These are phyloP conservation scores for Eleginops maclovinus DNA, from an alignment of 2,113 vertebrate genomes.

Conservation along the genomic window DNA sequence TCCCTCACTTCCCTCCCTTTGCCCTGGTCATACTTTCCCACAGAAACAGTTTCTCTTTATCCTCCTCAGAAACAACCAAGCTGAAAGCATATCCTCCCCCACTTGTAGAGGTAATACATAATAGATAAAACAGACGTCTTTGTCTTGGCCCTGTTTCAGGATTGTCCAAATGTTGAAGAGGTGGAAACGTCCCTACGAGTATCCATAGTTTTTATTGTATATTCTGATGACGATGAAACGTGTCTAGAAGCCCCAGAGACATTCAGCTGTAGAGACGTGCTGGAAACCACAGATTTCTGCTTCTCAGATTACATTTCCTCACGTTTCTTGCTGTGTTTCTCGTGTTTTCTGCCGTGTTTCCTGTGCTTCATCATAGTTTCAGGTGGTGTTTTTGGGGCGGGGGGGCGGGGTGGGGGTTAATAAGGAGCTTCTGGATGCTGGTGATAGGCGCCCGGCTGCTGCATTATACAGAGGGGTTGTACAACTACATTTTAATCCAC, in stretches of 20 bases:
- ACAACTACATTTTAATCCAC: constrained; percentile 88
- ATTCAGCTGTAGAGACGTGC: too few species aligned
- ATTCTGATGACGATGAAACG: too few species aligned
- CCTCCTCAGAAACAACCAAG: too few species aligned
- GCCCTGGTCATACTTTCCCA: too few species aligned
- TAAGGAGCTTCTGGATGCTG: constrained; percentile 74
- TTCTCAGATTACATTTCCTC: constrained; percentile 10
- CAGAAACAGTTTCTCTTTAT: too few species aligned
- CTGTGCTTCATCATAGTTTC: constrained; percentile 67
- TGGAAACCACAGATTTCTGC: background rate
- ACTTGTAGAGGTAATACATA: background rate
- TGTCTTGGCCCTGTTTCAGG: background rate
- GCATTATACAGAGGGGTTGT: constrained; percentile 84
- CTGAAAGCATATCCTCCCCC: too few species aligned
- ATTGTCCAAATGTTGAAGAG: background rate
- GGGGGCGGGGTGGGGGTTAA: constrained; percentile 54
- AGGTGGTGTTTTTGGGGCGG: background rate
- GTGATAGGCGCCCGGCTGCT: constrained; percentile 78
- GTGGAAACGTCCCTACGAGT: too few species aligned
- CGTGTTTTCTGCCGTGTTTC: constrained; percentile 19
- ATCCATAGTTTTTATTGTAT: too few species aligned
- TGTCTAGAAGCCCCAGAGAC: too few species aligned
- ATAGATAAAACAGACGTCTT: background rate
- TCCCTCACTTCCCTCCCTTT: too few species aligned
- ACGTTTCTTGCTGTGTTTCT: background rate